phyloP scores from a whole-genome alignment of 1,140 invertebrate genomes.

The Ceratina japonica region DNA sequence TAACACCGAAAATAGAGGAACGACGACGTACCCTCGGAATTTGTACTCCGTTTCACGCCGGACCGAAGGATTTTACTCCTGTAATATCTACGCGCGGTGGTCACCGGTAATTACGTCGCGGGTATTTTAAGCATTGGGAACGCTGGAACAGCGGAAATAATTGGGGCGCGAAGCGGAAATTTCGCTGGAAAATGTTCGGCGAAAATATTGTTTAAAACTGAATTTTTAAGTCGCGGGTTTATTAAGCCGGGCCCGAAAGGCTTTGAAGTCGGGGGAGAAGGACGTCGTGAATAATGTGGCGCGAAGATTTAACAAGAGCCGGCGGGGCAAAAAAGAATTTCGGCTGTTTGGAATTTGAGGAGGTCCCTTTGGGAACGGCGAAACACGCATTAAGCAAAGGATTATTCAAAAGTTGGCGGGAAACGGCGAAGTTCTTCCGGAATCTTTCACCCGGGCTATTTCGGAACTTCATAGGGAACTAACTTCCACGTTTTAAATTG shows the following conservation, averaged over 20 bases:
- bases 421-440: not conserved
- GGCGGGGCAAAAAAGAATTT: no score
- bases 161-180: no score
- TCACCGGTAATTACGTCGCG: not conserved
- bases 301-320: not conserved
- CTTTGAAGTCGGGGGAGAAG: no score
- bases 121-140: not conserved
- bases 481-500: constrained; percentile 6
- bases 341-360: not conserved
- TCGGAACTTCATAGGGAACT: not conserved
- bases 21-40: not conserved
- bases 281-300: not conserved
- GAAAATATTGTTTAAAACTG: no score
- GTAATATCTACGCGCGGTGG: not conserved
- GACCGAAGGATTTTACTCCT: not conserved
- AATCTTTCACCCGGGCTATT: not conserved
- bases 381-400: constrained; percentile 2
- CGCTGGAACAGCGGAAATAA: no score
- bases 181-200: no score
- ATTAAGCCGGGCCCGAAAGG: no score
- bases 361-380: not conserved
- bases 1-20: not conserved
- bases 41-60: not conserved
- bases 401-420: constrained; percentile 16
- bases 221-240: no score